phyloP scores from a whole-genome alignment of 2,888 invertebrate genomes.

The Heliconius charithonia region DNA sequence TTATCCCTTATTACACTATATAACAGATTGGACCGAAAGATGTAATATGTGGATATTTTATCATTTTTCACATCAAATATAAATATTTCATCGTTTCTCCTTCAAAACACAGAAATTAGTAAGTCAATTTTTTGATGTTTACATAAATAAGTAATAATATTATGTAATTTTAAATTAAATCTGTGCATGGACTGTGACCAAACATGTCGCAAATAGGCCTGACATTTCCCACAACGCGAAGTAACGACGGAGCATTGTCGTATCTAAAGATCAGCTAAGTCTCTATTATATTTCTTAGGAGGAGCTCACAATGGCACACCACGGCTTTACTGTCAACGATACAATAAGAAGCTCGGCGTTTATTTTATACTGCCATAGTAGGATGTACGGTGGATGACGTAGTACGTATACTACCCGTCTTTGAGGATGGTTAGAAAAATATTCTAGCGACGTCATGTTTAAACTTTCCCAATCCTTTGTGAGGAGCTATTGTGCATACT shows the following conservation, averaged over 20 bases:
- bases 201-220: conserved; percentile 60
- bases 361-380: conserved; percentile 67
- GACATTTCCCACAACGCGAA: conserved; percentile 63
- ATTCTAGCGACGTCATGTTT: conserved; percentile 56
- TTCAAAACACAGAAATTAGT: neutral
- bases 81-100: neutral
- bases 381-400: conserved; percentile 69
- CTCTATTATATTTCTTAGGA: conserved; percentile 78
- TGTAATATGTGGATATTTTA: too few relatives aligned
- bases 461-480: conserved; percentile 59
- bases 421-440: conserved; percentile 61
- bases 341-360: conserved; percentile 76
- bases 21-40: too few relatives aligned
- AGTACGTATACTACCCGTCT: conserved; percentile 63
- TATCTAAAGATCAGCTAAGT: conserved; percentile 75
- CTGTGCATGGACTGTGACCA: conserved; percentile 30
- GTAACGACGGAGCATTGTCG: conserved; percentile 77
- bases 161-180: neutral
- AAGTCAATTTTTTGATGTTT: neutral
- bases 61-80: too few relatives aligned
- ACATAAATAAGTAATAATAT: neutral
- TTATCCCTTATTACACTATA: too few relatives aligned
- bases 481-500: conserved; percentile 29
- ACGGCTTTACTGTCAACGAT: conserved; percentile 76
- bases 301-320: conserved; percentile 71